Base-by-base conservation (phyloP, 1,140 invertebrate genomes). In the Muscidifurax raptorellus region DNA sequence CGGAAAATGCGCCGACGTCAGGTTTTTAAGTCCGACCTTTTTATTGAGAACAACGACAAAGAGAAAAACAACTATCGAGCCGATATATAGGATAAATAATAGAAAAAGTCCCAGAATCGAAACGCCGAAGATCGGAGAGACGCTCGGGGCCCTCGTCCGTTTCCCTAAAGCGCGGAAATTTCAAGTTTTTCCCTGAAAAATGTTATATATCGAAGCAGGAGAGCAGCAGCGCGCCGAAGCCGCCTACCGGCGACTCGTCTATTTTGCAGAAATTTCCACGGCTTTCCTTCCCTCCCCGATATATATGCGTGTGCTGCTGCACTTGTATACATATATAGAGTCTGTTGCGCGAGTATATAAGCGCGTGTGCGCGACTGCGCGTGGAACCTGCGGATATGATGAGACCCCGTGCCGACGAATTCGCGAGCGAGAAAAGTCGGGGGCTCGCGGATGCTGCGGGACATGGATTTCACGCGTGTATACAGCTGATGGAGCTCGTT, bases 181-280 rank as follows among this genome's bases (percentile, higher is more conserved):
- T 91, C 90, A 90, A 89, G 91, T 90, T 92, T 92, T 92, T 92
- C 90, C 90, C 90, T 92, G 91, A 92, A 92, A 92, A 92, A 91
- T 92, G 91, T 92, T 92, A 92, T 91, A 92, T 92, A 92, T 92
- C 89, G 91, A 91, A 92, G 87, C 91, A 92, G 91, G 91, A 92
- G 90, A 92, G 86, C 90, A 92, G 91, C 88, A 92, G 82, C 80
- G 88, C 85, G 86, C 87, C 86, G 90, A 89, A 91, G 90, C 90
- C 88, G 87, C 85, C 84, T 90, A 85, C 79, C 87, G 86, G 85
- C 85, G 78, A 86, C 88, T 87, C 86, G 89, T 88, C 88, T 90
- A 90, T 90, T 90, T 90, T 89, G 87, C 88, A 86, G 75, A 86
- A 86, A 84, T 85, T 85, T 80, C 84, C 84, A 85, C 84, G 84